phyloP scores from a whole-genome alignment of 2,113 vertebrate species.

The Scolopax mira region DNA sequence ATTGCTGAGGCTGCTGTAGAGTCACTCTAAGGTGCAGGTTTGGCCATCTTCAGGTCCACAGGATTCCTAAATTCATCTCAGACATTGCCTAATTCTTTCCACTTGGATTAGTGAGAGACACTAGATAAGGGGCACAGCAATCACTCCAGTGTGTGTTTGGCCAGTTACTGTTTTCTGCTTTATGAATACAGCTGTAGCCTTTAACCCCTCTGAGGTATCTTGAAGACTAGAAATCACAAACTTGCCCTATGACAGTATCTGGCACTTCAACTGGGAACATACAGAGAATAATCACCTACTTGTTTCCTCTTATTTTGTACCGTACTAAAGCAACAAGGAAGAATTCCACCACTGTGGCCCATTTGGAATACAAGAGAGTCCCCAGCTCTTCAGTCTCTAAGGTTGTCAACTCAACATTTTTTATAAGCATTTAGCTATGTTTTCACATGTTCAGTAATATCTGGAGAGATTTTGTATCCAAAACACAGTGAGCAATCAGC shows the following conservation, averaged over 20 bases:
- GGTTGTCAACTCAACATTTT: background rate
- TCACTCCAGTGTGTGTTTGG: accelerated
- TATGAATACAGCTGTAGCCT: background rate
- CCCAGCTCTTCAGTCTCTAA: background rate
- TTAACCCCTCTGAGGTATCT: background rate
- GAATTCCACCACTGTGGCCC: background rate
- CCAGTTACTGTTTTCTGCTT: background rate
- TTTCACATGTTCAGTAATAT: background rate
- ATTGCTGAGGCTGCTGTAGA: background rate
- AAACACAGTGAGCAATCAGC: background rate
- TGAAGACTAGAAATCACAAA: background rate
- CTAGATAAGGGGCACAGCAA: background rate
- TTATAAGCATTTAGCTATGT: background rate
- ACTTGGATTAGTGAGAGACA: background rate
- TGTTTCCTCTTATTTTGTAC: background rate
- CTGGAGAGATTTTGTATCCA: background rate
- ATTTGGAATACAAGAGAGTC: background rate
- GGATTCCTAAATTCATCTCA: background rate
- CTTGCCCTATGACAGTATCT: background rate
- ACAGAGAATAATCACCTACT: background rate
- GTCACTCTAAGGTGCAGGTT: background rate
- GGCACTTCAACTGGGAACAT: background rate
- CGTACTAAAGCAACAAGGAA: background rate
- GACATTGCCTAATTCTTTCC: background rate
- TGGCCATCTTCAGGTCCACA: background rate